These are phyloP conservation scores for Pampus argenteus DNA, from an alignment of 2,797 vertebrate genomes.

Conservation along the genomic window DNA sequence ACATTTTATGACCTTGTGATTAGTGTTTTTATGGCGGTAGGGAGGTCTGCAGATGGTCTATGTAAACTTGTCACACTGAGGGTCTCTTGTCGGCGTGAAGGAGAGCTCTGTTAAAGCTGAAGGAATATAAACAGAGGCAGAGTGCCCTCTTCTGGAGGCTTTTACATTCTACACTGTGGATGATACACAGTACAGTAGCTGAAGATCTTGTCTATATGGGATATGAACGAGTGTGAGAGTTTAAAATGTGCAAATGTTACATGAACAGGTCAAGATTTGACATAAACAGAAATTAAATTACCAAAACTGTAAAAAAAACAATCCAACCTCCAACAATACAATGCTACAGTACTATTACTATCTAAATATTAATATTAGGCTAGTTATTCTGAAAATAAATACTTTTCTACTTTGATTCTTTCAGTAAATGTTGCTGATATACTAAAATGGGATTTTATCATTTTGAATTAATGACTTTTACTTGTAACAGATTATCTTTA, in stretches of 20 bases:
- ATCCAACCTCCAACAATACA: no score
- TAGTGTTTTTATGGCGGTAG: constrained; percentile 80
- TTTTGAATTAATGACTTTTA: no score
- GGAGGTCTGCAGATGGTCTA: constrained; percentile 82
- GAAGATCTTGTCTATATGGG: not conserved
- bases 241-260: not conserved
- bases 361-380: no score
- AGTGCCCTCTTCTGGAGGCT: constrained; percentile 81
- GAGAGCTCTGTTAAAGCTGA: constrained; percentile 68
- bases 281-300: no score
- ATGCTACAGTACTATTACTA: no score
- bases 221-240: not conserved
- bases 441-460: no score
- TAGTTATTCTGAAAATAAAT: no score
- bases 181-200: not conserved
- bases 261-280: not conserved
- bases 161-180: constrained; percentile 31
- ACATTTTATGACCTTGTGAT: constrained; percentile 82
- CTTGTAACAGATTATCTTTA: no score
- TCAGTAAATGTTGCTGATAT: no score
- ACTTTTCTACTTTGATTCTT: no score
- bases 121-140: constrained; percentile 66
- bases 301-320: no score
- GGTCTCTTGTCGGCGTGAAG: constrained; percentile 77
- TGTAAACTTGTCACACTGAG: constrained; percentile 83